Base-by-base conservation (phyloP, 2,797 vertebrate species). In the Odontamblyopus rebecca region DNA sequence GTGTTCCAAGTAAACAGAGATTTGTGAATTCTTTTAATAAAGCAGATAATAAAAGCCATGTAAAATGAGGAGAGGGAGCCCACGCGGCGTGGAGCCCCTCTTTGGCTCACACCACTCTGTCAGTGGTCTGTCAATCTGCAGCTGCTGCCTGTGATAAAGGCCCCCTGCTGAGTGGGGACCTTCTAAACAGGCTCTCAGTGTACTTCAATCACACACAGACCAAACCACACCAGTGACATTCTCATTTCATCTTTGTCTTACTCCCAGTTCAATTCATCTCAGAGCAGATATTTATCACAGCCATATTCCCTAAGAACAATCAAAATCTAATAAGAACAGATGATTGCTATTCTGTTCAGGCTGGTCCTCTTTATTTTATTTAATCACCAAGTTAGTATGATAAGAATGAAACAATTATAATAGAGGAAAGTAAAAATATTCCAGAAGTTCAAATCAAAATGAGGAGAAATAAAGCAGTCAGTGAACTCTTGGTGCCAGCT, bases 61-160 rank as follows among this genome's bases (percentile, higher is more conserved):
- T 48, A 32, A 32, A 56, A 8, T 44, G 35, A 61, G 66, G 19
- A 4, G 23, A 65, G 54, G 57, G 26, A 70, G 67, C 44, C 41
- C 77, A 30, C 41, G 73, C 71, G 26, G 59, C 69, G 54, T 23
- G 23, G 79, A 68, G 74, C 41, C 56, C 77, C 67, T 68, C 26
- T 75, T 73, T 66, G 74, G 70, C 67, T 78, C 82, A 63, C 27
- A 70, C 70, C 72, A 68, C 85, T 70, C 88, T 70, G 85, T 86
- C 74, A 85, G 85, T 63, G 83, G 80, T 85, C 84, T 75, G 62
- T 89, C 85, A 89, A 76, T 86, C 84, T 89, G 86, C 88, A 88
- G 88, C 91, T 93, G 92, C 84, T 83, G 88, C 77, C 73, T 85
- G 86, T 79, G 92, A 93, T 93, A 93, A 92, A 86, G 72, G 79